These are phyloP conservation scores for Ceramica pisi DNA, from an alignment of 2,888 invertebrate genomes.

Conservation along the genomic window DNA sequence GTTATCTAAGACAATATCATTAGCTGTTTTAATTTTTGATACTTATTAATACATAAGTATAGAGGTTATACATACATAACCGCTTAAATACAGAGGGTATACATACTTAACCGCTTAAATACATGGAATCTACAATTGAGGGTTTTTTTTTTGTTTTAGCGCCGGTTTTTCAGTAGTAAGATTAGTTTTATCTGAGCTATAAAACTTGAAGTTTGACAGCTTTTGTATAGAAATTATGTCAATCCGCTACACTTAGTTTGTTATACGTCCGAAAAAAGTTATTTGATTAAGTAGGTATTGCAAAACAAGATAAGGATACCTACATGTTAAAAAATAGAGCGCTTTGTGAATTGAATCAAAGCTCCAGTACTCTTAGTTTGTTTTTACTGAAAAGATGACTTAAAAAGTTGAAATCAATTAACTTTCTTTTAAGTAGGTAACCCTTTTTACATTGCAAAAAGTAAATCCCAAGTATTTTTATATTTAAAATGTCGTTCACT, in stretches of 20 bases:
- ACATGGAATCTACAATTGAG: not conserved
- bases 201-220: no score
- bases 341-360: not conserved
- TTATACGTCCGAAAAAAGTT: no score
- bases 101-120: not conserved
- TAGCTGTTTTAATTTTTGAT: slow-evolving; percentile 63
- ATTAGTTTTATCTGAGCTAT: no score
- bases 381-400: slow-evolving; percentile 10
- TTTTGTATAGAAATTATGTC: no score
- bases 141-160: not conserved
- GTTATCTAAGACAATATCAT: slow-evolving; percentile 75
- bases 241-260: no score
- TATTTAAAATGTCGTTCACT: slow-evolving; percentile 11
- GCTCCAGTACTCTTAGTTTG: not conserved
- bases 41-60: slow-evolving; percentile 49
- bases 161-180: no score
- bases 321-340: no score
- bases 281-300: no score
- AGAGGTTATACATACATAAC: slow-evolving; percentile 11
- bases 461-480: slow-evolving; percentile 16
- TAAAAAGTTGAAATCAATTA: slow-evolving; percentile 17
- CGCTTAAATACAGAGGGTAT: slow-evolving; percentile 24
- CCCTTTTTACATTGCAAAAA: not conserved
- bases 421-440: not conserved
- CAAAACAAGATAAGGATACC: no score